These are phyloP conservation scores for Auanema freiburgensis DNA, from an alignment of 2,888 invertebrate genomes.

Conservation along the genomic window DNA sequence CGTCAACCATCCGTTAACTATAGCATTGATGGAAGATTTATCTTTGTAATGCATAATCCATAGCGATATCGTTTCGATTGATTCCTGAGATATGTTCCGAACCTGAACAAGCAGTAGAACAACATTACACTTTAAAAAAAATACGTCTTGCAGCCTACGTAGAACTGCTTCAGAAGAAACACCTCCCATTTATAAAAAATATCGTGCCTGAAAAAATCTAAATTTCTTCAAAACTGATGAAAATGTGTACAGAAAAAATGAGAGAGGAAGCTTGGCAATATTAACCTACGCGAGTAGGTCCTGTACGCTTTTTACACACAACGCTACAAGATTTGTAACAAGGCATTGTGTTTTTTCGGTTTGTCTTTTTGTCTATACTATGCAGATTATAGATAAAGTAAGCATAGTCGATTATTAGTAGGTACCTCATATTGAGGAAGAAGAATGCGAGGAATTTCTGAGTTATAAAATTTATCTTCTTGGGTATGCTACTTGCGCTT, in stretches of 20 bases:
- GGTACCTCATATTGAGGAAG: neutral
- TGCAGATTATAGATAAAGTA: neutral
- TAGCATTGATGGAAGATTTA: conserved; percentile 47
- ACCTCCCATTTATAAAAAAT: conserved; percentile 33
- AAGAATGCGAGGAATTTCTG: conserved; percentile 28
- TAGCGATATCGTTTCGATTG: conserved; percentile 51
- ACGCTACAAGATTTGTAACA: too few species aligned
- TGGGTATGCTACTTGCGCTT: conserved; percentile 62
- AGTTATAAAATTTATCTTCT: conserved; percentile 55
- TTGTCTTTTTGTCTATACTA: neutral
- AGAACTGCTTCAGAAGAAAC: conserved; percentile 33
- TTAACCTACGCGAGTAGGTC: neutral
- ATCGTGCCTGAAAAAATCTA: neutral
- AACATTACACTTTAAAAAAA: conserved; percentile 9
- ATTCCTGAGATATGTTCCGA: conserved; percentile 34
- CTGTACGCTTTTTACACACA: too few species aligned
- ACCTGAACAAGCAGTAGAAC: conserved; percentile 21
- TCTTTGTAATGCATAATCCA: conserved; percentile 61
- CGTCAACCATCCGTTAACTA: conserved; percentile 54
- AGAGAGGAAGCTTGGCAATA: neutral
- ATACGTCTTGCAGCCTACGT: conserved; percentile 32
- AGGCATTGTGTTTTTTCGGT: too few species aligned
- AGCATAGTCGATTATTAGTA: neutral
- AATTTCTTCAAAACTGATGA: neutral
- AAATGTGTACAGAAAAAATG: neutral